These are phyloP conservation scores for Apus apus DNA, from an alignment of 2,113 vertebrate species.

Conservation along the genomic window DNA sequence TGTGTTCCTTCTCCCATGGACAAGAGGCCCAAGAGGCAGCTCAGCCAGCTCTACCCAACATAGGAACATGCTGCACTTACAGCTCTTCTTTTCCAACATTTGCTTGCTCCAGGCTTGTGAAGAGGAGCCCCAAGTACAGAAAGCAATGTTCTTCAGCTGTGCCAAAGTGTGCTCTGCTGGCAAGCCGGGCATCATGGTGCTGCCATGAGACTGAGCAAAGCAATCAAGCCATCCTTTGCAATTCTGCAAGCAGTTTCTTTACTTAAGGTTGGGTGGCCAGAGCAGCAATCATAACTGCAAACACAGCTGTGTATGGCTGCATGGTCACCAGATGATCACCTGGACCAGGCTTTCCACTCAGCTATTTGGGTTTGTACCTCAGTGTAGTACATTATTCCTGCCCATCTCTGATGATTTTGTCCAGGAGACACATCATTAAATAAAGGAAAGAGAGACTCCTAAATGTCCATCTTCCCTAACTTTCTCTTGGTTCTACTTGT, in stretches of 20 bases:
- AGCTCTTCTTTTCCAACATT: neutral
- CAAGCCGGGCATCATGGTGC: rapidly evolving
- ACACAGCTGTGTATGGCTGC: rapidly evolving
- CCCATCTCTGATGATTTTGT: neutral
- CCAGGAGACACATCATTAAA: neutral
- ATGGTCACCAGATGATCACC: rapidly evolving
- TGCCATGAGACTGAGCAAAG: neutral
- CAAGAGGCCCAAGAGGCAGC: neutral
- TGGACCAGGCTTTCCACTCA: neutral
- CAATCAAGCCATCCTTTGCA: rapidly evolving
- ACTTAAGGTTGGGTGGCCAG: neutral
- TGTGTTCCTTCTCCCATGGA: neutral
- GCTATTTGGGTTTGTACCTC: neutral
- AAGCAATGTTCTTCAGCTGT: neutral
- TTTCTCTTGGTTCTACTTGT: neutral
- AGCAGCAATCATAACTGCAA: neutral
- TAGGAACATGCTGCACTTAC: rapidly evolving
- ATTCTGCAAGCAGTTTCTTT: neutral
- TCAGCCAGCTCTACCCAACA: neutral
- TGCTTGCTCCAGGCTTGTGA: neutral
- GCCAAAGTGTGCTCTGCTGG: neutral
- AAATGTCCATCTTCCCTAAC: neutral
- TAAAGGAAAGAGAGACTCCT: neutral
- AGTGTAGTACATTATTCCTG: neutral
- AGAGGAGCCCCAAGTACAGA: neutral